A percentile compares a stretch with the other conserved stretches of the same genome.
Evolutionary conservation across 2,797 vertebrate species (phyloP).

Genomic region (Rhabdomys pumilio): DNA sequence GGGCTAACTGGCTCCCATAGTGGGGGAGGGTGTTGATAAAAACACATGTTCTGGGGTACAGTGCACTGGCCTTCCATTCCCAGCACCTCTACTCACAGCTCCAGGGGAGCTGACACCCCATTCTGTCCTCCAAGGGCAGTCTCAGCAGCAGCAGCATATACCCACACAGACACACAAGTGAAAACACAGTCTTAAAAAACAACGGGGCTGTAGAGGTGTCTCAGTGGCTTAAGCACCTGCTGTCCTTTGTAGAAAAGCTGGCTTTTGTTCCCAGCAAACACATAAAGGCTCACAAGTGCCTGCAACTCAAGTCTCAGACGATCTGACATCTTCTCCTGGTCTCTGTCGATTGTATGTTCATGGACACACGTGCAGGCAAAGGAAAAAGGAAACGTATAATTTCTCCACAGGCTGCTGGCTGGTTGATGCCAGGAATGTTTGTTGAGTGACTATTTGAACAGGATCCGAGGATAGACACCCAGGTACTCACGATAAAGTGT

Average conservation of each 20-base stretch:
- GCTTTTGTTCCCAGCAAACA: background rate
- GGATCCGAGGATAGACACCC: accelerated
- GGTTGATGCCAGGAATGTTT: background rate
- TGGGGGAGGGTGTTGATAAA: accelerated
- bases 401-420: background rate
- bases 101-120: background rate
- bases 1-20: accelerated
- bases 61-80: background rate
- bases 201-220: background rate
- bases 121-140: background rate
- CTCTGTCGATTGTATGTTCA: background rate
- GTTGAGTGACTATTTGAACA: background rate
- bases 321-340: background rate
- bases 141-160: too few relatives aligned
- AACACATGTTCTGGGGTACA: background rate
- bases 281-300: background rate
- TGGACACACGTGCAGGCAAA: background rate
- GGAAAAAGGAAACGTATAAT: background rate
- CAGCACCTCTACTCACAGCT: background rate
- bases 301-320: background rate
- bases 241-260: background rate
- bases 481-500: background rate
- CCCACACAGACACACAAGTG: background rate
- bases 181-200: background rate
- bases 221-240: background rate